phyloP scores from a whole-genome alignment of 2,113 vertebrate genomes.

The Eurypyga helias region DNA sequence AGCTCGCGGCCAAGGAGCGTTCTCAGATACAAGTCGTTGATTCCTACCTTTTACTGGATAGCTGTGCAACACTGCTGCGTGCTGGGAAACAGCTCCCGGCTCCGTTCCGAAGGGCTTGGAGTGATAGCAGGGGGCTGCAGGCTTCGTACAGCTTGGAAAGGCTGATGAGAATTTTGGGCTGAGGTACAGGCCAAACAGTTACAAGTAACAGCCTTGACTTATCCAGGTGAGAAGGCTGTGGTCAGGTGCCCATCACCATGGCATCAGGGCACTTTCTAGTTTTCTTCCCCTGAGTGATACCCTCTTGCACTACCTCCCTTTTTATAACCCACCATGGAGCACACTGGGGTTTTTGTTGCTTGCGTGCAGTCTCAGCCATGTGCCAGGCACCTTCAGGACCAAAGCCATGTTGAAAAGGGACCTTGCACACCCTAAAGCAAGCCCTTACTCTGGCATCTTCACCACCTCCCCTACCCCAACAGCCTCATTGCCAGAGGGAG shows the following conservation, averaged over 20 bases:
- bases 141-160: neutral
- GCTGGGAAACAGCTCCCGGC: neutral
- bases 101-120: neutral
- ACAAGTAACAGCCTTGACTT: neutral
- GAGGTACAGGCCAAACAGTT: neutral
- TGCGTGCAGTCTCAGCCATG: fast-evolving
- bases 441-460: too few species aligned
- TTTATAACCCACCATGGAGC: neutral
- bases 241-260: neutral
- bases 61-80: fast-evolving
- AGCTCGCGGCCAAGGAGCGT: neutral
- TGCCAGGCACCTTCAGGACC: fast-evolving
- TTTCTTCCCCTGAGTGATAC: neutral
- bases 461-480: neutral
- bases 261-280: neutral
- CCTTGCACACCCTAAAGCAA: neutral
- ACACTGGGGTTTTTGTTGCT: neutral
- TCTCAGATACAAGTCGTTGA: neutral
- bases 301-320: too few species aligned
- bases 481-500: neutral
- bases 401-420: neutral
- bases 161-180: neutral
- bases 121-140: neutral
- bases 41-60: neutral
- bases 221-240: neutral